Evolutionary conservation across 2,888 invertebrate genomes (phyloP).

Genomic region (Branchellion lobata): DNA sequence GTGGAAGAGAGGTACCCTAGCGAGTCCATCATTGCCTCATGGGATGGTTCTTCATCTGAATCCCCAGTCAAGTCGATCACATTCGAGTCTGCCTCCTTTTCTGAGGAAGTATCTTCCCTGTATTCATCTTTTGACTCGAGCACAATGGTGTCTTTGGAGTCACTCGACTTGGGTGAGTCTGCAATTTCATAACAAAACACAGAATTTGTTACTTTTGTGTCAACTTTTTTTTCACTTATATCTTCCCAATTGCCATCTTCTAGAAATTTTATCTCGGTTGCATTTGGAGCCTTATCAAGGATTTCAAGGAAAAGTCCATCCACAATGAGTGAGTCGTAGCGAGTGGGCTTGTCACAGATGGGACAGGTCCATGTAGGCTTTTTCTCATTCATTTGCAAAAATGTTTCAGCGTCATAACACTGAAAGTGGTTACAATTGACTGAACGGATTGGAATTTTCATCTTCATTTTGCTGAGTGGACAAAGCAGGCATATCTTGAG

Average conservation of each 20-base stretch:
- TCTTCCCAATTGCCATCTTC: conserved; percentile 63
- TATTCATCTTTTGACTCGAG: not conserved
- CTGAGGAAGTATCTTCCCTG: not conserved
- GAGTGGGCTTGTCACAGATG: conserved; percentile 35
- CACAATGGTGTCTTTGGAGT: conserved; percentile 35
- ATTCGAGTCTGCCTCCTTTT: not conserved
- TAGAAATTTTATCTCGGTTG: conserved; percentile 61
- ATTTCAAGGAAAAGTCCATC: conserved; percentile 61
- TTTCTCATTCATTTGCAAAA: conserved; percentile 40
- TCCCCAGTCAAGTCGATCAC: conserved; percentile 35
- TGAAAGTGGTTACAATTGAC: conserved; percentile 28
- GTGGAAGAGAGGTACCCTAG: not conserved
- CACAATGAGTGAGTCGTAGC: conserved; percentile 10
- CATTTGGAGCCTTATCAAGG: conserved; percentile 56
- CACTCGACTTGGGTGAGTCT: conserved; percentile 25
- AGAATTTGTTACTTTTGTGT: not conserved
- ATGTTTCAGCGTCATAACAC: conserved; percentile 35
- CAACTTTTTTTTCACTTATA: conserved; percentile 53
- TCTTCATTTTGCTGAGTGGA: conserved; percentile 20
- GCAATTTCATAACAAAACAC: conserved; percentile 29
- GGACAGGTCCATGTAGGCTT: conserved; percentile 40
- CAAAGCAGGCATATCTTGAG: conserved; percentile 35
- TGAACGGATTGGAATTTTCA: conserved; percentile 34
- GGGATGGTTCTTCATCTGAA: not conserved
- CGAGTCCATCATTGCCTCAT: not conserved